Base-by-base conservation (phyloP, 2,797 vertebrate genomes). In the Alcedo atthis region DNA sequence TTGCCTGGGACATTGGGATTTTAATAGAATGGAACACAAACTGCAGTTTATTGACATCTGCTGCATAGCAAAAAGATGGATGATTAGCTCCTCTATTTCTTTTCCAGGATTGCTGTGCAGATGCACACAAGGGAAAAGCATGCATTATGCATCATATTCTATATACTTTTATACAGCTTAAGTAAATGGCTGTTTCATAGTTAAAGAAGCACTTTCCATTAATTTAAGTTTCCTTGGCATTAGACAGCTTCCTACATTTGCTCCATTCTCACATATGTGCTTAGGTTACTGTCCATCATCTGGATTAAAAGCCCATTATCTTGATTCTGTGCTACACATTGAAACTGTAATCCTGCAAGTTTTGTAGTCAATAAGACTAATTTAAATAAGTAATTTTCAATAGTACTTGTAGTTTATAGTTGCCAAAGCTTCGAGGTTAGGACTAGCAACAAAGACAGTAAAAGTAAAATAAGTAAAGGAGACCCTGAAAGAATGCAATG, bases 1-100 rank as follows among this genome's bases (percentile, higher is more conserved):
- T 95, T 96, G 88, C 73, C 81, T 95, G 92, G 87, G 91, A 96
- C 89, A 91, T 14, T 93, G 96, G 92, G 93, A 79, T 81, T 94
- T 92, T 90, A 92, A 89, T 73, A 93, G 82, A 96, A 93, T 91
- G 85, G 80, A 94, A 95, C 66, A 87, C 68, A 80, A 93, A 94
- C 89, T 92, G 49, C 84, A 69, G 54, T 87, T 97, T 95, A 96
- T 94, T 94, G 88, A 93, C 91, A 95, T 91, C 86, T 85, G 54
- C 85, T 71, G 57, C 80, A 70, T 20, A 86, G 88, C 59, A 93
- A 79, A 76, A 95, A 93, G 91, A 95, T 74, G 85, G 85, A 94
- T 95, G 62, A 61, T 89, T 77, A 81, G 40, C 54, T 87, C 40
- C 75, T 90, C 71, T 63, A 17, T 85, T 90, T 81, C 77, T 45